phyloP scores from a whole-genome alignment of 2,888 invertebrate genomes.

The Pedicia rivosa region DNA sequence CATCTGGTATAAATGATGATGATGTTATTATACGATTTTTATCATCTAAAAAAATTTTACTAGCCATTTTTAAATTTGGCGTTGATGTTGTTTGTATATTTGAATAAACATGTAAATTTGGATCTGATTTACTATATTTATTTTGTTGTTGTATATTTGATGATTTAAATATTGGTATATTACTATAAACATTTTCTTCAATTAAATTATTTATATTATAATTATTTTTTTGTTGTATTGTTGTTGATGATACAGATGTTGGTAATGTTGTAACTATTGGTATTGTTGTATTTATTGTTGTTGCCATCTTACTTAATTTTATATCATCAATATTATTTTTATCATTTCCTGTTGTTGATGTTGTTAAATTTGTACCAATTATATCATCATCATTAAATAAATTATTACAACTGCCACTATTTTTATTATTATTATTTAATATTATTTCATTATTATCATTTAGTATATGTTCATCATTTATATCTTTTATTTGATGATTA shows the following conservation, averaged over 20 bases:
- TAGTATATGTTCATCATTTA: not conserved
- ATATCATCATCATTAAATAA: constrained; percentile 22
- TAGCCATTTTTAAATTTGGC: constrained; percentile 5
- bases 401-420: constrained; percentile 29
- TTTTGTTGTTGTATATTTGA: constrained; percentile 9
- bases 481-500: not conserved
- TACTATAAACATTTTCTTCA: constrained; percentile 28
- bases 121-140: constrained; percentile 17
- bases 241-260: constrained; percentile 20
- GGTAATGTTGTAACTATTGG: constrained; percentile 19
- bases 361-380: constrained; percentile 6
- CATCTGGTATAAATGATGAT: constrained; percentile 27
- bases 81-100: constrained; percentile 17
- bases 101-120: constrained; percentile 28
- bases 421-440: constrained; percentile 18
- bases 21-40: constrained; percentile 17
- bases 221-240: constrained; percentile 7
- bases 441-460: constrained; percentile 23
- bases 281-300: constrained; percentile 9
- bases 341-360: not conserved
- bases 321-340: not conserved
- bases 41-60: constrained; percentile 1
- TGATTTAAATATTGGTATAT: constrained; percentile 19
- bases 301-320: not conserved
- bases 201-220: constrained; percentile 3